Evolutionary conservation across 2,113 vertebrate genomes (phyloP).

Genomic region (Andinoacara biseriatus): DNA sequence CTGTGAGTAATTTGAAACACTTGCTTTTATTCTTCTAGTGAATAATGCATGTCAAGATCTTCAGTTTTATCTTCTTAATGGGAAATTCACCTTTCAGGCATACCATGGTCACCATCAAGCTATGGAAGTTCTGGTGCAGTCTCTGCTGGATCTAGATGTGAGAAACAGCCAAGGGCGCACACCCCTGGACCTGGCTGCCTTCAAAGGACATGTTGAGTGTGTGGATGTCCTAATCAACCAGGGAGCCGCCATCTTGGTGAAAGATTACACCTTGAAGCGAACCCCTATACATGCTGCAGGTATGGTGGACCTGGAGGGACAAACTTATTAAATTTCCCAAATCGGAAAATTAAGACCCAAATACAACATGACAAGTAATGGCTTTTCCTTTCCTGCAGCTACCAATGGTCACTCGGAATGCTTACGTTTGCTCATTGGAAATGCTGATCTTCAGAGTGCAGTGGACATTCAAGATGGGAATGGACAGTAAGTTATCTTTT

Average conservation of each 20-base stretch:
- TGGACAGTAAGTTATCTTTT: slow-evolving; percentile 89
- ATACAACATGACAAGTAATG: background rate
- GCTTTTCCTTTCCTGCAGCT: slow-evolving; percentile 74
- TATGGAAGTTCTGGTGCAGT: slow-evolving; percentile 95
- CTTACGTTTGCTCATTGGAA: slow-evolving; percentile 94
- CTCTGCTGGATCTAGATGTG: slow-evolving; percentile 95
- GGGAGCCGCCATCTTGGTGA: slow-evolving; percentile 95
- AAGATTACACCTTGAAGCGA: slow-evolving; percentile 94
- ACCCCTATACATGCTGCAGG: slow-evolving; percentile 97
- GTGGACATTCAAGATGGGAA: slow-evolving; percentile 96
- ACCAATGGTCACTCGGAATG: slow-evolving; percentile 98
- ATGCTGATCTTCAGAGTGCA: slow-evolving; percentile 92
- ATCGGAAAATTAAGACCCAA: background rate
- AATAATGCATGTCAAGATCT: background rate
- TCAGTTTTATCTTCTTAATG: background rate
- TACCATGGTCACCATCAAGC: slow-evolving; percentile 98
- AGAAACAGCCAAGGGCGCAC: slow-evolving; percentile 93
- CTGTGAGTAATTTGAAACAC: slow-evolving; percentile 84
- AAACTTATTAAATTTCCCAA: background rate
- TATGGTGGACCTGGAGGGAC: slow-evolving; percentile 38
- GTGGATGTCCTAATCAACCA: slow-evolving; percentile 98
- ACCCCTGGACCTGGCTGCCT: slow-evolving; percentile 93
- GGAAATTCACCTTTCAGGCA: slow-evolving; percentile 78
- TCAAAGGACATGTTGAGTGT: slow-evolving; percentile 97
- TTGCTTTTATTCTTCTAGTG: background rate